Evolutionary conservation across 1,140 invertebrate genomes (phyloP).

Genomic region (Dendrolimus kikuchii): DNA sequence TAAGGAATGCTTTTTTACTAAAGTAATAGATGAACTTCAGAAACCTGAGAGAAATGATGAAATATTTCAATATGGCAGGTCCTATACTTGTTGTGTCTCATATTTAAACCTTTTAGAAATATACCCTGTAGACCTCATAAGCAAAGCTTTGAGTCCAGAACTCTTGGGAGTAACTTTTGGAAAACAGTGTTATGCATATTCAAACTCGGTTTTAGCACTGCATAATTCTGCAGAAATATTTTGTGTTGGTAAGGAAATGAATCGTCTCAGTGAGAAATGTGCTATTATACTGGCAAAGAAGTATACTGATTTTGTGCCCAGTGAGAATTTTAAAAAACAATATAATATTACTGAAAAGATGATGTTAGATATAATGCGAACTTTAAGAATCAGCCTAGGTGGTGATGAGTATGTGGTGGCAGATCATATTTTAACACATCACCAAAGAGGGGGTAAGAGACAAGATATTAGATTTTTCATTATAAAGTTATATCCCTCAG

Average conservation of each 20-base stretch:
- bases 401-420: conserved; percentile 52
- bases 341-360: conserved; percentile 62
- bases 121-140: conserved; percentile 71
- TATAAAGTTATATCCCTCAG: too few species aligned
- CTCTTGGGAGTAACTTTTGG: conserved; percentile 62
- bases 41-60: conserved; percentile 59
- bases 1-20: conserved; percentile 61
- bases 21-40: conserved; percentile 68
- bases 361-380: conserved; percentile 57
- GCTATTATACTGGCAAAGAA: conserved; percentile 62
- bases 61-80: conserved; percentile 54
- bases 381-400: conserved; percentile 43
- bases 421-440: conserved; percentile 73
- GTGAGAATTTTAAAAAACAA: conserved; percentile 57
- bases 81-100: conserved; percentile 61
- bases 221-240: conserved; percentile 73
- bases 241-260: conserved; percentile 66
- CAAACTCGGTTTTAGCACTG: conserved; percentile 72
- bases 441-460: conserved; percentile 62
- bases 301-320: conserved; percentile 64
- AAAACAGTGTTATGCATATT: conserved; percentile 44
- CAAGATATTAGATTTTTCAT: not conserved
- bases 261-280: conserved; percentile 54
- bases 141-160: conserved; percentile 52
- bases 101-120: conserved; percentile 66